Percentiles rank a stretch among this genome's conserved stretches.
These are phyloP conservation scores for Meandrina meandrites DNA, from an alignment of 92 coral and sea anemone genomes.

Conservation along the genomic window DNA sequence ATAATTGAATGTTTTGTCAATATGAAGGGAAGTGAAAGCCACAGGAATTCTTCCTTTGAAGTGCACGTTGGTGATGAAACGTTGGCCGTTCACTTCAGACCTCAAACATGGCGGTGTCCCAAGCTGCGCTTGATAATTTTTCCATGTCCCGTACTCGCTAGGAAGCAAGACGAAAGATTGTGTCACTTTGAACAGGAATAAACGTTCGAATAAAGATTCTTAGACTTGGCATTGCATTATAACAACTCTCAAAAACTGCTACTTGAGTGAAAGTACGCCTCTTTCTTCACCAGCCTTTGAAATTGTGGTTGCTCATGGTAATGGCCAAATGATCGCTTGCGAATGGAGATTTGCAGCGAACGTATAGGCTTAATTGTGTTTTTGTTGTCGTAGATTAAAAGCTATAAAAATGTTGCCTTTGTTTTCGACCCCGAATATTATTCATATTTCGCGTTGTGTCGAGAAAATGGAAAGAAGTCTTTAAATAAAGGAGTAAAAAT, in stretches of 20 bases:
- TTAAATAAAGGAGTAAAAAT: background rate
- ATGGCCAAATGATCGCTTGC: background rate
- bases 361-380: background rate
- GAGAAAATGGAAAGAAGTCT: background rate
- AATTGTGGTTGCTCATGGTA: background rate
- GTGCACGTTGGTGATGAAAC: background rate
- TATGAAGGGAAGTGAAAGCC: slow-evolving; percentile 18
- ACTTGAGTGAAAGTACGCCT: background rate
- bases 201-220: background rate
- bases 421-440: slow-evolving; percentile 8
- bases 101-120: slow-evolving; percentile 16
- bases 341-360: slow-evolving; percentile 4
- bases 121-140: background rate
- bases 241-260: background rate
- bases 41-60: background rate
- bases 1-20: slow-evolving; percentile 9
- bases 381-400: slow-evolving; percentile 21
- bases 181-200: slow-evolving; percentile 22
- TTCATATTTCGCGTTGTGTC: background rate
- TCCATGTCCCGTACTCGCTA: background rate
- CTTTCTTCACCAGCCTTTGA: background rate
- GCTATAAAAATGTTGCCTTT: slow-evolving; percentile 10
- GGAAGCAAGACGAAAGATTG: slow-evolving; percentile 12
- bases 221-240: background rate
- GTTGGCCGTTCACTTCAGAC: background rate